Percentiles rank a stretch among this genome's conserved stretches.
These are phyloP conservation scores for Lycaon pictus DNA, from an alignment of 2,113 vertebrate genomes.

Conservation along the genomic window DNA sequence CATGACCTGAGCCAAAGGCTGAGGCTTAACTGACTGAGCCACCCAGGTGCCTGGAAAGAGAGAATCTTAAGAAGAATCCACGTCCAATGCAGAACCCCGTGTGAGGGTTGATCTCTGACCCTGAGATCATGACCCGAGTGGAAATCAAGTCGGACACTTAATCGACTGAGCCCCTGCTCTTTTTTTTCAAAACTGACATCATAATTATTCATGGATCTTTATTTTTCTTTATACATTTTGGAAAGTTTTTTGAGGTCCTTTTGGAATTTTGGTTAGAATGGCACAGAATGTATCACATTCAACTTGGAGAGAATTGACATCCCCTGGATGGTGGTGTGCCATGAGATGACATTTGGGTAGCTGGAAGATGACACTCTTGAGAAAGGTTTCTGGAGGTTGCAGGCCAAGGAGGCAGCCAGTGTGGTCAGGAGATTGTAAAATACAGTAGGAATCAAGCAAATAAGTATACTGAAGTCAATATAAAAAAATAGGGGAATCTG, in stretches of 20 bases:
- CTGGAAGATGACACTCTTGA: not conserved
- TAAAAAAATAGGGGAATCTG: not conserved
- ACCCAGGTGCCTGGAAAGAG: not conserved
- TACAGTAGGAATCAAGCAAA: not conserved
- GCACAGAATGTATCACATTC: not conserved
- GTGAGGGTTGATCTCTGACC: not conserved
- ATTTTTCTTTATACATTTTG: not conserved
- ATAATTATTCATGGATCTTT: not conserved
- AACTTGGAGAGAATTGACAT: not conserved
- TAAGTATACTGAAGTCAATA: not conserved
- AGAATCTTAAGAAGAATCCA: not conserved
- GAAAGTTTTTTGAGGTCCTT: not conserved
- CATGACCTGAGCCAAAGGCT: too few species aligned
- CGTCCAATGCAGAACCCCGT: not conserved
- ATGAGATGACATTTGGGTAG: not conserved
- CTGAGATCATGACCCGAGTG: not conserved
- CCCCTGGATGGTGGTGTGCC: not conserved
- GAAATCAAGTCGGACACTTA: not conserved
- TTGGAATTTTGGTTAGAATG: conserved; percentile 5
- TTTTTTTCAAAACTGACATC: not conserved
- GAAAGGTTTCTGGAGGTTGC: not conserved
- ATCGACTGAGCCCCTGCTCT: not conserved
- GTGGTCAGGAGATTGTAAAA: not conserved
- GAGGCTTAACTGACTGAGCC: too few species aligned
- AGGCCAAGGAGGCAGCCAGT: not conserved